phyloP scores from a whole-genome alignment of 1,140 invertebrate genomes.

The Ceratina australensis region DNA sequence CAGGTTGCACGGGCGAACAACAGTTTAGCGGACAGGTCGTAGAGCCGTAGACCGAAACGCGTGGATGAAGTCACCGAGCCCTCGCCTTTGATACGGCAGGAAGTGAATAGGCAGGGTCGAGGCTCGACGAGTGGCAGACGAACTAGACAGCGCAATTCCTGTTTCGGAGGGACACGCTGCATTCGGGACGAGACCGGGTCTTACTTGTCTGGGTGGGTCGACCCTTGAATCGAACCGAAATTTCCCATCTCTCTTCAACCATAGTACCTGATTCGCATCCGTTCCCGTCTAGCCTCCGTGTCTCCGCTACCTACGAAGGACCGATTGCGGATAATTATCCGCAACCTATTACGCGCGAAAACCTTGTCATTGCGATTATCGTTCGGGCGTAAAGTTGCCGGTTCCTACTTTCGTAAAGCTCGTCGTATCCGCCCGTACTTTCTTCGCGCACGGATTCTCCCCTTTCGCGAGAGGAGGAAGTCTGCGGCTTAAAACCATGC shows the following conservation, averaged over 20 bases:
- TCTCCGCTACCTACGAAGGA: slow-evolving; percentile 42
- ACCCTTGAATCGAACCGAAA: slow-evolving; percentile 5
- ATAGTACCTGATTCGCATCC: neutral
- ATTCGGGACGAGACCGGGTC: slow-evolving; percentile 9
- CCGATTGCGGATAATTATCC: slow-evolving; percentile 66
- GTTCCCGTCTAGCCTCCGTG: neutral
- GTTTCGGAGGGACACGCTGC: slow-evolving; percentile 52
- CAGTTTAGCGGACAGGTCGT: slow-evolving; percentile 31
- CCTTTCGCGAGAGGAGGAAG: neutral
- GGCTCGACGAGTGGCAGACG: slow-evolving; percentile 21
- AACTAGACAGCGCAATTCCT: slow-evolving; percentile 54
- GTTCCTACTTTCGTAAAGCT: slow-evolving; percentile 1
- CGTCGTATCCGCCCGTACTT: too few relatives aligned
- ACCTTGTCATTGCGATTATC: slow-evolving; percentile 66
- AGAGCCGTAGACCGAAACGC: neutral
- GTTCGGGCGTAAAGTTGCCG: slow-evolving; percentile 44
- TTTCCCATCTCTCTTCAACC: neutral
- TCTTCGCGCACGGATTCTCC: neutral
- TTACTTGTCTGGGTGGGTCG: slow-evolving; percentile 2
- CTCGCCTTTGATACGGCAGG: slow-evolving; percentile 34
- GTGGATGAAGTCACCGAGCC: slow-evolving; percentile 15
- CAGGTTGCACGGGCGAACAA: slow-evolving; percentile 64
- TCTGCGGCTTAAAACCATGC: slow-evolving; percentile 7
- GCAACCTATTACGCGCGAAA: slow-evolving; percentile 65
- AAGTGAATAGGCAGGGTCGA: slow-evolving; percentile 46